Evolutionary conservation across 2,113 vertebrate species (phyloP).

Genomic region (Burhinus oedicnemus): DNA sequence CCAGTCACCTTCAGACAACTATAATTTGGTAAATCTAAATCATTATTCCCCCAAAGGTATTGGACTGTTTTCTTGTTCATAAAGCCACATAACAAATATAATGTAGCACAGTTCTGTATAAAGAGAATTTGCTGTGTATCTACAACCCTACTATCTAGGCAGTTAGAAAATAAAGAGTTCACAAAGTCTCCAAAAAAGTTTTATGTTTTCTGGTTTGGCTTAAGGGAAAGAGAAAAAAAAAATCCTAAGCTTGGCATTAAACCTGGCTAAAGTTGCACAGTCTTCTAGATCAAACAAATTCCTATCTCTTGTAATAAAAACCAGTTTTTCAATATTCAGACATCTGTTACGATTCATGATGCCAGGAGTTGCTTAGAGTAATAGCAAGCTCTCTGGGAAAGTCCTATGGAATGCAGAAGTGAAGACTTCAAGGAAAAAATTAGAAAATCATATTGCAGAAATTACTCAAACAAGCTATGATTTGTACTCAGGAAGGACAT

Average conservation of each 20-base stretch:
- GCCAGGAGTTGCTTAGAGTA: not conserved
- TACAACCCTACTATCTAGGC: not conserved
- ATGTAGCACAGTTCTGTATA: not conserved
- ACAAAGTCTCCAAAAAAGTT: not conserved
- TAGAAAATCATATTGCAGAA: not conserved
- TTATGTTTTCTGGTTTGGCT: not conserved
- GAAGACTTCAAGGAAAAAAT: not conserved
- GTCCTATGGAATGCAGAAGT: not conserved
- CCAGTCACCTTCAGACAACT: not conserved
- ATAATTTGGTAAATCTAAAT: not conserved
- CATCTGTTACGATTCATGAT: not conserved
- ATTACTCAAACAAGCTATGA: not conserved
- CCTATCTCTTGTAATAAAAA: not conserved
- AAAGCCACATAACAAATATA: not conserved
- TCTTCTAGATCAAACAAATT: not conserved
- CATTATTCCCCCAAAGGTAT: not conserved
- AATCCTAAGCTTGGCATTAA: not conserved
- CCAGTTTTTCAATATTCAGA: not conserved
- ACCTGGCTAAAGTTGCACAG: not conserved
- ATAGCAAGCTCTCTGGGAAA: not conserved
- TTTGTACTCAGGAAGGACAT: not conserved
- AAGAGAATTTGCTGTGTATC: not conserved
- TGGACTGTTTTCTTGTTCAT: not conserved
- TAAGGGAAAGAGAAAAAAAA: not conserved
- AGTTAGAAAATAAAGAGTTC: not conserved